Evolutionary conservation across 2,113 vertebrate genomes (phyloP).

Genomic region (Pterocles gutturalis): DNA sequence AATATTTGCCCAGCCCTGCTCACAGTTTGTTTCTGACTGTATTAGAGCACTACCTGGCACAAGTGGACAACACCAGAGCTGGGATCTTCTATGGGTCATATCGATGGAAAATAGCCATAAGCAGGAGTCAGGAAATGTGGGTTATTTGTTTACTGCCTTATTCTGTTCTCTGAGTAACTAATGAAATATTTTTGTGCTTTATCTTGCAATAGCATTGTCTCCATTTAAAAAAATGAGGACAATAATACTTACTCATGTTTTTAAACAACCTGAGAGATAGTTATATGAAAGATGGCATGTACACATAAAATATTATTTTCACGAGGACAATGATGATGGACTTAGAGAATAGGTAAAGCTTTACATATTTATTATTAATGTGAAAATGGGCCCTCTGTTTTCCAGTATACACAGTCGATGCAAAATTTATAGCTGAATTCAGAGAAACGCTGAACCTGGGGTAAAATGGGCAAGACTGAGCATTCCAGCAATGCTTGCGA

Average conservation of each 20-base stretch:
- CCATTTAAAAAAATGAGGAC: not conserved
- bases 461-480: constrained; percentile 25
- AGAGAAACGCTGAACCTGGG: constrained; percentile 39
- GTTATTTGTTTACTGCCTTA: not conserved
- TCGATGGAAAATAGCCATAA: not conserved
- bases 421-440: constrained; percentile 55
- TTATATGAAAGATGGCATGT: not conserved
- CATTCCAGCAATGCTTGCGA: not conserved
- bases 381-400: constrained; percentile 39
- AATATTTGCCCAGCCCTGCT: not conserved
- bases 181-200: not conserved
- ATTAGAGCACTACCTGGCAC: not conserved
- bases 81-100: not conserved
- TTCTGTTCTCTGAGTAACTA: not conserved
- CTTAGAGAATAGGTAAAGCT: constrained; percentile 24
- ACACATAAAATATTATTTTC: constrained; percentile 18
- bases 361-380: constrained; percentile 63
- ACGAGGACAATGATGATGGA: constrained; percentile 19
- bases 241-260: constrained; percentile 38
- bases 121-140: not conserved
- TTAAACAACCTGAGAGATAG: constrained; percentile 22
- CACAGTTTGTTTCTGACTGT: not conserved
- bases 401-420: constrained; percentile 9
- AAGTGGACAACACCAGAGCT: not conserved
- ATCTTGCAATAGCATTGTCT: not conserved